phyloP scores from a whole-genome alignment of 2,113 vertebrate genomes.

The Bubalus kerabau region DNA sequence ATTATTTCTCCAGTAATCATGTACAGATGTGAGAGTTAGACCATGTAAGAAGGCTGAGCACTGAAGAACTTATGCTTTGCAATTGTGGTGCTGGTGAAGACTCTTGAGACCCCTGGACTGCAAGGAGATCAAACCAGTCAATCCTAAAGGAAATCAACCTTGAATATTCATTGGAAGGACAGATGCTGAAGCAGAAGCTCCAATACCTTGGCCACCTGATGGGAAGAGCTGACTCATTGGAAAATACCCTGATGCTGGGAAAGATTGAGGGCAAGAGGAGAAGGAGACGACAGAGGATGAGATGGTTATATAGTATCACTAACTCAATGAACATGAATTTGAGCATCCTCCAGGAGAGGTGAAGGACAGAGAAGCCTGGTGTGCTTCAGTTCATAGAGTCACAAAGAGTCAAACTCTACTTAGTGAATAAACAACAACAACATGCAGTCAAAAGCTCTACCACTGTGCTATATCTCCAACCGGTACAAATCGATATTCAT shows the following conservation, averaged over 20 bases:
- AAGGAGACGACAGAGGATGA: background rate
- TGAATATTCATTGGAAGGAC: background rate
- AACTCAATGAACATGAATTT: background rate
- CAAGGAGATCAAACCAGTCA: background rate
- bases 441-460: background rate
- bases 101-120: background rate
- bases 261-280: background rate
- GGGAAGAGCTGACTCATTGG: background rate
- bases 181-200: background rate
- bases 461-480: background rate
- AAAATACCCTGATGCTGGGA: background rate
- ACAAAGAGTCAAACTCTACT: background rate
- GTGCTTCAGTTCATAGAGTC: background rate
- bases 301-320: background rate
- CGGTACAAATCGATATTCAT: background rate
- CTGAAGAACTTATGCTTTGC: background rate
- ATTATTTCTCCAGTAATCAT: background rate
- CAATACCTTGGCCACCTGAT: background rate
- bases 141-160: background rate
- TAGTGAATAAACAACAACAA: background rate
- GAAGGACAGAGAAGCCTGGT: background rate
- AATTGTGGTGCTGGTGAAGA: background rate
- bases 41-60: background rate
- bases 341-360: background rate
- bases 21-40: background rate